Evolutionary conservation across 1,140 invertebrate species (phyloP), one percentile per base, ranked within the genome.

Genomic region (Potamilus streckersoni): DNA sequence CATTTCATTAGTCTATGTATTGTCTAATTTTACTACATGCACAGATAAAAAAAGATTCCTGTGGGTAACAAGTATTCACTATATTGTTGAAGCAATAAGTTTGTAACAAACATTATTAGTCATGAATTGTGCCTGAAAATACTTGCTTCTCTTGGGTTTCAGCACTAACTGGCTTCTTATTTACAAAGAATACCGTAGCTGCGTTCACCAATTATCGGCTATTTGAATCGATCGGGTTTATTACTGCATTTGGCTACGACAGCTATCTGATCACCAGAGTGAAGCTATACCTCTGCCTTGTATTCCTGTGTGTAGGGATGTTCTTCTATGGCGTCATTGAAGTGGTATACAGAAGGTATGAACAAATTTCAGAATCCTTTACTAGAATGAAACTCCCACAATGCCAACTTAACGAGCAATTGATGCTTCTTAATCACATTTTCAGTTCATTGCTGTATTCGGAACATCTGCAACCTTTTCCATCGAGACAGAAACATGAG

Each of bases 191-290:
- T 90, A 95, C 97, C 85, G 97, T 98, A 90, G 96, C 97, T 0
- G 97, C 97, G 0, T 98, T 98, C 92, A 96, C 96, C 76, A 98
- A 98, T 90, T 98, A 96, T 90, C 93, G 97, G 58, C 92, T 98
- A 6, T 89, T 86, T 86, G 97, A 98, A 90, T 96, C 95, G 31
- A 92, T 94, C n/a, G 97, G 97, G 0, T 97, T 98, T 85, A 95
- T 97, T 5, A 93, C 98, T 19, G 96, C 96, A 8, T 98, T 97
- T 84, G 95, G 95, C 1, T 89, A 89, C 79, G 81, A 81, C 79
- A 96, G 94, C n/a, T 93, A 94, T 81, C 91, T 97, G 0, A 96
- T 95, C 89, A 95, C 96, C n/a, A 90, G 94, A 27, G 94, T 95
- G 92, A 98, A 97, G 91, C 92, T 98, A 3, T 96, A 96, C 89